Percentiles rank a stretch among this genome's conserved stretches.
Conservation (phyloP, 2,888 invertebrate species). For the Embidobia sp. region DNA sequence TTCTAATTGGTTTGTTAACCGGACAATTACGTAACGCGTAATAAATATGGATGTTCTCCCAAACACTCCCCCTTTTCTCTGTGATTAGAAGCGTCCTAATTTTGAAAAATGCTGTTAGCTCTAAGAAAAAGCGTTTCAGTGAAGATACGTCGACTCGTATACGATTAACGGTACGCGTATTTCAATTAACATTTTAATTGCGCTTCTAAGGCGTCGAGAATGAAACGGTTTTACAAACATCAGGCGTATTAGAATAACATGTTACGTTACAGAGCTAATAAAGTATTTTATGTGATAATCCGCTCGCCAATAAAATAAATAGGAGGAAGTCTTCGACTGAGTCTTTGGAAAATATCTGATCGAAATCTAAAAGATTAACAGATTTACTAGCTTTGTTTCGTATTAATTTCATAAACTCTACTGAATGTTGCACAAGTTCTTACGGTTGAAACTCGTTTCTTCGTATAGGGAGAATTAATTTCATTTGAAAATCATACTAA, state of each 20-base stretch:
- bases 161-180: slow-evolving; percentile 58
- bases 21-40: slow-evolving; percentile 1
- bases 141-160: slow-evolving; percentile 44
- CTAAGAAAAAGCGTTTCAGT: slow-evolving; percentile 16
- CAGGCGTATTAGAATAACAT: slow-evolving; percentile 45
- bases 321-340: not conserved
- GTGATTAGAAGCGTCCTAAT: slow-evolving; percentile 38
- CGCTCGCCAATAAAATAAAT: slow-evolving; percentile 1
- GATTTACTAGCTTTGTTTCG: no score
- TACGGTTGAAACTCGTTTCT: no score
- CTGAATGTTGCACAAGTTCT: no score
- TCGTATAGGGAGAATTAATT: no score
- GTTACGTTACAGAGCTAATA: slow-evolving; percentile 34
- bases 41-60: slow-evolving; percentile 2
- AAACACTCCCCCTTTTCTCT: not conserved
- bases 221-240: slow-evolving; percentile 57
- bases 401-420: no score
- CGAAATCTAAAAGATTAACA: not conserved
- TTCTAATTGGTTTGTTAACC: no score
- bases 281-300: slow-evolving; percentile 38
- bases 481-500: no score
- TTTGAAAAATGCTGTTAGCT: slow-evolving; percentile 40
- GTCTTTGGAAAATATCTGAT: not conserved
- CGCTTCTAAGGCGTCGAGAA: slow-evolving; percentile 58
- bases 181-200: slow-evolving; percentile 65